phyloP scores from a whole-genome alignment of 2,797 vertebrate species.

The Miichthys miiuy region DNA sequence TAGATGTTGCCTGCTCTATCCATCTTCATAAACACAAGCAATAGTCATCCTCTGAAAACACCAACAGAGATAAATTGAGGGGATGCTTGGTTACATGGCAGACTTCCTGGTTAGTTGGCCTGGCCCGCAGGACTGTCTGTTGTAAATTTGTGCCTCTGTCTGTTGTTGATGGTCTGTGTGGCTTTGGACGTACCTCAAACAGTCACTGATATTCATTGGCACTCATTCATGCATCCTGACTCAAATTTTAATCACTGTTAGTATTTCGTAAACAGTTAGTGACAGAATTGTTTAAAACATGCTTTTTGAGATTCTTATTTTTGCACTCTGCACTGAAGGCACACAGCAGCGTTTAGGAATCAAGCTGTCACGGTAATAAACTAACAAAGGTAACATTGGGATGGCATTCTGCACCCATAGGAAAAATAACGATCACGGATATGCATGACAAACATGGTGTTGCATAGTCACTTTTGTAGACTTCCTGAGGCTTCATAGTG shows the following conservation, averaged over 20 bases:
- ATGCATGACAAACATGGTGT: constrained; percentile 1
- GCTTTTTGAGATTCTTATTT: neutral
- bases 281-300: neutral
- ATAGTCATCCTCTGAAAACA: constrained; percentile 75
- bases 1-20: constrained; percentile 68
- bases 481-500: neutral
- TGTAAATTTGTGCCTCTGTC: constrained; percentile 57
- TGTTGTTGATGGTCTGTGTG: constrained; percentile 57
- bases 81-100: constrained; percentile 64
- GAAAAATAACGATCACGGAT: neutral
- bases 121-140: constrained; percentile 57
- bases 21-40: constrained; percentile 80
- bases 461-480: neutral
- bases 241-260: constrained; percentile 32
- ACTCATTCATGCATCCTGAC: constrained; percentile 38
- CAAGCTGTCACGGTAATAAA: neutral
- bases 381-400: neutral
- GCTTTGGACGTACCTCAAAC: constrained; percentile 52
- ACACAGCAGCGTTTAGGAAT: neutral
- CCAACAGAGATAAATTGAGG: constrained; percentile 71
- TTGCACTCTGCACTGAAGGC: neutral
- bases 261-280: neutral
- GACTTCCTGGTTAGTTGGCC: constrained; percentile 66
- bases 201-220: constrained; percentile 51
- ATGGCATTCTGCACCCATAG: neutral